Evolutionary conservation across 1,140 invertebrate genomes (phyloP).

Genomic region (Thaumatotibia leucotreta): DNA sequence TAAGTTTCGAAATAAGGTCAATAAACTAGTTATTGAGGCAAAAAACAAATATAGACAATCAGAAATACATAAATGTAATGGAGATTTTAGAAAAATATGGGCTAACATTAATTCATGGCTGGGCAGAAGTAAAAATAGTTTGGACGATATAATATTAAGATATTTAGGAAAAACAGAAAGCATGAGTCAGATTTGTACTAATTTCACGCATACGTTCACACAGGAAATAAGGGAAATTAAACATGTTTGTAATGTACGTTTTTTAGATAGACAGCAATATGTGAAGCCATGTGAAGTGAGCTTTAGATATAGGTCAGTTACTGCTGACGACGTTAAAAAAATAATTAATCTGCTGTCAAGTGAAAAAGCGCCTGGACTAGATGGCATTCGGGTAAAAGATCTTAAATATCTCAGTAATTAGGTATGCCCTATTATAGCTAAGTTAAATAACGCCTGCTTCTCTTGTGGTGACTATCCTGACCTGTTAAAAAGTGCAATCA

Average conservation of each 20-base stretch:
- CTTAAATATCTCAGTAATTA: constrained; percentile 14
- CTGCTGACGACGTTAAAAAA: constrained; percentile 13
- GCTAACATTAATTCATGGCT: constrained; percentile 27
- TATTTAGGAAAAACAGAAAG: constrained; percentile 24
- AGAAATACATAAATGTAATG: constrained; percentile 27
- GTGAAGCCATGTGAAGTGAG: constrained; percentile 15
- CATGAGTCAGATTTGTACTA: constrained; percentile 19
- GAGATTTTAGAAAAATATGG: constrained; percentile 32
- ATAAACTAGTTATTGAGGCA: constrained; percentile 29
- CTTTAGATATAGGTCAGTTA: constrained; percentile 23
- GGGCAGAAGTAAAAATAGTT: constrained; percentile 16
- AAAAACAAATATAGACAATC: constrained; percentile 27
- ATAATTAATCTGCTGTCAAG: constrained; percentile 17
- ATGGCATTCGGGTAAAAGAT: constrained; percentile 18
- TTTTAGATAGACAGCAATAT: constrained; percentile 24
- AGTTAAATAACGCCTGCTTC: constrained; percentile 22
- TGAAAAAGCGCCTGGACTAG: constrained; percentile 17
- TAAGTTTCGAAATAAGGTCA: constrained; percentile 29
- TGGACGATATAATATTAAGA: constrained; percentile 25
- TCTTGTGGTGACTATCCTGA: constrained; percentile 17
- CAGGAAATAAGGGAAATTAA: constrained; percentile 28
- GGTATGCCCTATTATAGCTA: constrained; percentile 6
- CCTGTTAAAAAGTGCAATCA: constrained; percentile 23
- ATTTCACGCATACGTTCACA: constrained; percentile 19
- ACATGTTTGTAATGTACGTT: constrained; percentile 20